Evolutionary conservation across 37 sponge, comb jelly and placozoan genomes (phyloP).

Genomic region (Diacarnus erythraeanus): DNA sequence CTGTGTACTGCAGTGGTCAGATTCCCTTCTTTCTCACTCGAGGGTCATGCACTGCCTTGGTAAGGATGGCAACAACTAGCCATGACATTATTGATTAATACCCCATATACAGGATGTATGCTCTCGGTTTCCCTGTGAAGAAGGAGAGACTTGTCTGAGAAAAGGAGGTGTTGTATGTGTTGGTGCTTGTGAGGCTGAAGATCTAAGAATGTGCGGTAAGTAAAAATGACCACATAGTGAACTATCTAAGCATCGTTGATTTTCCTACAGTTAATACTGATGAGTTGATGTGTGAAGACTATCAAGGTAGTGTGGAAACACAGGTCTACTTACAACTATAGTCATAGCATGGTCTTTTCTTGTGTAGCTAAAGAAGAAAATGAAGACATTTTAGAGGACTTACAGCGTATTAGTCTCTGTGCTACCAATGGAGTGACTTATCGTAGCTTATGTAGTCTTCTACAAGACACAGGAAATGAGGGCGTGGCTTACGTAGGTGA

Average conservation of each 20-base stretch:
- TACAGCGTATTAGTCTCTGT: slow-evolving; percentile 28
- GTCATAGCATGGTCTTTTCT: too few relatives aligned
- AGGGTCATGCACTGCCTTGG: slow-evolving; percentile 19
- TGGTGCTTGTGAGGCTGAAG: slow-evolving; percentile 26
- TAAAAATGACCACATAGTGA: not conserved
- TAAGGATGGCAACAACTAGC: slow-evolving; percentile 6
- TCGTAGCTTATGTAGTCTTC: slow-evolving; percentile 25
- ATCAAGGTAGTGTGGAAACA: not conserved
- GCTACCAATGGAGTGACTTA: slow-evolving; percentile 48
- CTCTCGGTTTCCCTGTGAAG: slow-evolving; percentile 30
- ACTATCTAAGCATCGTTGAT: not conserved
- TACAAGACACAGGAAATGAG: slow-evolving; percentile 28
- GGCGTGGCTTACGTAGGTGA: slow-evolving; percentile 28
- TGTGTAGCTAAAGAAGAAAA: too few relatives aligned
- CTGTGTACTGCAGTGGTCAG: slow-evolving; percentile 32
- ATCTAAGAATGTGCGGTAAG: slow-evolving; percentile 51
- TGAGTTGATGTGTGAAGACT: not conserved
- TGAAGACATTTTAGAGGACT: not conserved
- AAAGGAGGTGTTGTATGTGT: slow-evolving; percentile 35
- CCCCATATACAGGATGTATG: slow-evolving; percentile 40
- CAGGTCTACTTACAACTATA: too few relatives aligned
- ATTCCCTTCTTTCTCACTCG: slow-evolving; percentile 8
- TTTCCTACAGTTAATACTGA: not conserved
- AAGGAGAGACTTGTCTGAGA: slow-evolving; percentile 23
- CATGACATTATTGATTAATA: not conserved